Evolutionary conservation across 2,113 vertebrate genomes (phyloP).

Genomic region (Phalacrocorax pelagicus): DNA sequence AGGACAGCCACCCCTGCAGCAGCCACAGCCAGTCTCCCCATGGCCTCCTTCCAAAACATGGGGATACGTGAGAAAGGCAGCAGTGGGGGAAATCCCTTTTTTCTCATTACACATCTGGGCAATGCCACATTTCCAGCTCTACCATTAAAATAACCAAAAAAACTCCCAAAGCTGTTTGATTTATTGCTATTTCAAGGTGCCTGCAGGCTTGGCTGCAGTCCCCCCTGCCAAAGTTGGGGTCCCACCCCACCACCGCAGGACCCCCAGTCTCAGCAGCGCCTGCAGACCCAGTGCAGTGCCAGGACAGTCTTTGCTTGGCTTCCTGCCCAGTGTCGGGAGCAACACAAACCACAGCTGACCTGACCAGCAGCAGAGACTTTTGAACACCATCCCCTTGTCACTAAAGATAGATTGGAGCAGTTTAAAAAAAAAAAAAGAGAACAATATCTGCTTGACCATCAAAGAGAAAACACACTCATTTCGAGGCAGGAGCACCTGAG

Average conservation of each 20-base stretch:
- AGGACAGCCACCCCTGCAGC: background rate
- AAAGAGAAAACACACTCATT: conserved; percentile 26
- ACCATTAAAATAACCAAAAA: background rate
- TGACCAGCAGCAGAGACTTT: background rate
- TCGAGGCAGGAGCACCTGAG: background rate
- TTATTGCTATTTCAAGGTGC: background rate
- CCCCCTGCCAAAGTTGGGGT: accelerated
- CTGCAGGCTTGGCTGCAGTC: accelerated
- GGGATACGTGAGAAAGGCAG: background rate
- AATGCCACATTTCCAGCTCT: background rate
- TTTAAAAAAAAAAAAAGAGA: background rate
- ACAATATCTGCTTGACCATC: conserved; percentile 43
- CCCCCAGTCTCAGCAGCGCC: accelerated
- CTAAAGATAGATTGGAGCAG: conserved; percentile 1
- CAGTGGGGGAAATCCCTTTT: accelerated
- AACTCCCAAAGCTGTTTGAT: background rate
- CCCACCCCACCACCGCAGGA: background rate
- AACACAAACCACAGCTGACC: background rate
- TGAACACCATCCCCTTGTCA: background rate
- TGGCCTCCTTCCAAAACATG: accelerated
- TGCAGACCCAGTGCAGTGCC: background rate
- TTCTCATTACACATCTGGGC: background rate
- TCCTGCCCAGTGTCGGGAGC: background rate
- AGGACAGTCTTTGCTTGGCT: background rate
- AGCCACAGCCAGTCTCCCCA: background rate